Conservation (phyloP, 1,140 invertebrate species). For the Brevipalpus yothersi region DNA sequence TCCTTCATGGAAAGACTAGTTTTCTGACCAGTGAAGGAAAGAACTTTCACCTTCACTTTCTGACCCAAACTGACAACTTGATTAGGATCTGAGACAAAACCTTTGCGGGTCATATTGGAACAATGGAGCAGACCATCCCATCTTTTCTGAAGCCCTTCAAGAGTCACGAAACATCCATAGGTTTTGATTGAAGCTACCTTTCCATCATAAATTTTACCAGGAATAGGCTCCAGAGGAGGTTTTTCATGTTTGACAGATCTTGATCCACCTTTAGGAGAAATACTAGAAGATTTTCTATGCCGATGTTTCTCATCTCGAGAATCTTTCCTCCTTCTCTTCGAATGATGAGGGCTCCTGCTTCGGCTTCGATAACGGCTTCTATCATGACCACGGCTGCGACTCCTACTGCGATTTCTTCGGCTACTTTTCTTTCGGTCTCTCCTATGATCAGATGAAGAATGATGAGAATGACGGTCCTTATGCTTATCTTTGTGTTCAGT, state of each 20-base stretch:
- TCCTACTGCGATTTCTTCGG: conserved; percentile 15
- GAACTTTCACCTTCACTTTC: conserved; percentile 76
- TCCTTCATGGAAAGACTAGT: conserved; percentile 95
- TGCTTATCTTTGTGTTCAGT: neutral
- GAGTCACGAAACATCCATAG: conserved; percentile 91
- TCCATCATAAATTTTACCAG: conserved; percentile 51
- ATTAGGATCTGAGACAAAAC: conserved; percentile 71
- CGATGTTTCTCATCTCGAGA: no score
- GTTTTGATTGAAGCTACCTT: conserved; percentile 84
- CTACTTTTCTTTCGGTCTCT: neutral
- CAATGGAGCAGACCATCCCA: conserved; percentile 95
- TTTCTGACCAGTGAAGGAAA: conserved; percentile 72
- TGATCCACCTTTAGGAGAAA: neutral
- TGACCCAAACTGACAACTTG: conserved; percentile 79
- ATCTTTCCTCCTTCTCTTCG: no score
- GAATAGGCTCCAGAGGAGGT: conserved; percentile 12
- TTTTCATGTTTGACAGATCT: conserved; percentile 2
- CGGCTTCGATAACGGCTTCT: neutral
- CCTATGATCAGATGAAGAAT: neutral
- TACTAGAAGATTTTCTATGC: conserved; percentile 7
- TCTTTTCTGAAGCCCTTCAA: conserved; percentile 57
- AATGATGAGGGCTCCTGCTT: no score
- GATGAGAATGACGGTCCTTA: neutral
- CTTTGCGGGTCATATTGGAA: conserved; percentile 73
- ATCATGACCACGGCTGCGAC: conserved; percentile 4